A percentile compares a stretch with the other conserved stretches of the same genome.
Evolutionary conservation across 2,888 invertebrate species (phyloP).

Genomic region (Pyrochroa serraticornis): DNA sequence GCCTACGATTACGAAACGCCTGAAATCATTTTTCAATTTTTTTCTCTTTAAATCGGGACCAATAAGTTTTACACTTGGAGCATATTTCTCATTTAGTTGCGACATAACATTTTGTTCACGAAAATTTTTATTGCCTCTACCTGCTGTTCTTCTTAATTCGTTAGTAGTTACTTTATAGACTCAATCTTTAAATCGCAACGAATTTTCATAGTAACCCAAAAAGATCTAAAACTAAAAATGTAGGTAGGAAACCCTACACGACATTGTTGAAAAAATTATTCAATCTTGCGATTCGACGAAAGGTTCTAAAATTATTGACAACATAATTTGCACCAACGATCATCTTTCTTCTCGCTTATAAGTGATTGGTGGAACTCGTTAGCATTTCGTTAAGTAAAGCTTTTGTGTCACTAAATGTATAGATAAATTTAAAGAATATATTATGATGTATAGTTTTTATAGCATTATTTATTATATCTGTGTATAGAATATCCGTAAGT

Average conservation of each 20-base stretch:
- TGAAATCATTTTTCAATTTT: background rate
- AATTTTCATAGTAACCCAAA: background rate
- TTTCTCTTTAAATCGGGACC: conserved; percentile 7
- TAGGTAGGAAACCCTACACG: too few relatives aligned
- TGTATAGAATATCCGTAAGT: background rate
- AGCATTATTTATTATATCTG: background rate
- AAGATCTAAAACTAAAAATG: background rate
- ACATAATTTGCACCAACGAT: background rate
- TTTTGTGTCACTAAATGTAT: background rate
- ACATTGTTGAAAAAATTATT: too few relatives aligned
- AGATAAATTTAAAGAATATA: background rate
- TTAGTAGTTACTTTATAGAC: background rate
- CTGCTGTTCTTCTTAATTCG: too few relatives aligned
- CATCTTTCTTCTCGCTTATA: too few relatives aligned
- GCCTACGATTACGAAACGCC: background rate
- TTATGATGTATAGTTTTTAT: conserved; percentile 1
- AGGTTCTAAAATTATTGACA: background rate
- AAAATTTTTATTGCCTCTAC: too few relatives aligned
- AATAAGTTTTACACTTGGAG: background rate
- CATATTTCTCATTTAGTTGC: background rate
- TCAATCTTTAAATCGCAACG: background rate
- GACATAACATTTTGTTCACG: background rate
- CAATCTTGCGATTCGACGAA: too few relatives aligned
- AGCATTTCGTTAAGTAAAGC: background rate
- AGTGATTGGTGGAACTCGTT: too few relatives aligned